These are phyloP conservation scores for Vimba vimba DNA, from an alignment of 2,113 vertebrate genomes.

Conservation along the genomic window DNA sequence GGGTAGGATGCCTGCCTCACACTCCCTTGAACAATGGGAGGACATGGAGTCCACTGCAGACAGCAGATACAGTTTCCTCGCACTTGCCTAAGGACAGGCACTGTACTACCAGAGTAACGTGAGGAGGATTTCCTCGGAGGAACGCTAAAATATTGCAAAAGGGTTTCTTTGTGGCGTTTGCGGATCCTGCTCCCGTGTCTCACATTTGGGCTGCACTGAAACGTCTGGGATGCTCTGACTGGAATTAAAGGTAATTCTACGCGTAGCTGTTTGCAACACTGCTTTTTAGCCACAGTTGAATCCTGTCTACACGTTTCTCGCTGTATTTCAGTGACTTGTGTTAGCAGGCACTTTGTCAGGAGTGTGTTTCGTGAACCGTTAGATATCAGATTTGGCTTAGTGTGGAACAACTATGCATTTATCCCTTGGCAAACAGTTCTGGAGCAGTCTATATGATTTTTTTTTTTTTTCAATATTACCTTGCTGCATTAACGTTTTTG, in stretches of 20 bases:
- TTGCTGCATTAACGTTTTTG: neutral
- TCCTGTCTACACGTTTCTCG: neutral
- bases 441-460: neutral
- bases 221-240: slow-evolving; percentile 60
- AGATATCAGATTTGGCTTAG: slow-evolving; percentile 20
- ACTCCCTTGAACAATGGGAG: slow-evolving; percentile 76
- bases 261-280: neutral
- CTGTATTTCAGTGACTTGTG: slow-evolving; percentile 10
- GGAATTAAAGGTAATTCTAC: slow-evolving; percentile 63
- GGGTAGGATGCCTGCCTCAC: slow-evolving; percentile 71
- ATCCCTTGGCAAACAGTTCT: neutral
- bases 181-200: slow-evolving; percentile 46
- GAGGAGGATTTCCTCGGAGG: slow-evolving; percentile 48
- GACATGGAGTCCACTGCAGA: slow-evolving; percentile 73
- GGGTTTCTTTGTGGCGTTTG: slow-evolving; percentile 41
- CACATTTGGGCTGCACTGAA: slow-evolving; percentile 53
- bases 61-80: slow-evolving; percentile 58
- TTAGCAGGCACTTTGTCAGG: slow-evolving; percentile 5
- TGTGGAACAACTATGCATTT: neutral
- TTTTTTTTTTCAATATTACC: neutral
- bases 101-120: slow-evolving; percentile 39
- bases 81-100: slow-evolving; percentile 63
- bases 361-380: neutral
- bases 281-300: neutral
- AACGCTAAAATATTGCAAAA: neutral